A percentile compares a stretch with the other conserved stretches of the same genome.
Evolutionary conservation across 2,113 vertebrate genomes (phyloP).

Genomic region (Theropithecus gelada): DNA sequence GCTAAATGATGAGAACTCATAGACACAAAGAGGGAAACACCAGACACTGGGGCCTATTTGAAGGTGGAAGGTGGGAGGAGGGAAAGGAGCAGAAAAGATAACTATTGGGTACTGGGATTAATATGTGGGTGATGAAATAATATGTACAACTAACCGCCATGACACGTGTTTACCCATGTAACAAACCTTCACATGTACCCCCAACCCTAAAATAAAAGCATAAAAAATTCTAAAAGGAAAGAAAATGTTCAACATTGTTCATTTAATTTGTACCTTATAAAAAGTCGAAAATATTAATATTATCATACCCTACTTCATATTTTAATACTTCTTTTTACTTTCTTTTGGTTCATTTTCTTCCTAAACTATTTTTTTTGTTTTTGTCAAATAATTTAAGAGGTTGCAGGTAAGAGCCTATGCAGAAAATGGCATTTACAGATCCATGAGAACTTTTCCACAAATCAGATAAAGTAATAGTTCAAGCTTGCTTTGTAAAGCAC

Average conservation of each 20-base stretch:
- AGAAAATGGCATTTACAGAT: background rate
- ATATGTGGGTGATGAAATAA: too few species aligned
- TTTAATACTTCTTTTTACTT: background rate
- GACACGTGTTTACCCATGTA: too few species aligned
- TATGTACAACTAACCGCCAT: too few species aligned
- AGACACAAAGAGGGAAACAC: too few species aligned
- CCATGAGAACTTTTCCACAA: background rate
- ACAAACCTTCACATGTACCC: too few species aligned
- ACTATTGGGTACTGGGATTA: too few species aligned
- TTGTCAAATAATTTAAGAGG: background rate
- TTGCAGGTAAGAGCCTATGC: background rate
- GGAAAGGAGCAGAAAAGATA: too few species aligned
- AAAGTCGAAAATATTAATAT: background rate
- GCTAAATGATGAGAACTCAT: too few species aligned
- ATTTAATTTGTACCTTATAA: background rate
- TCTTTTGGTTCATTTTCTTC: background rate
- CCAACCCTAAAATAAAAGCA: too few species aligned
- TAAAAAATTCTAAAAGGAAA: too few species aligned
- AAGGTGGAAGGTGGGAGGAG: too few species aligned
- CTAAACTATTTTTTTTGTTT: background rate
- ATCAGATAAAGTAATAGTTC: background rate
- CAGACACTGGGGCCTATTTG: too few species aligned
- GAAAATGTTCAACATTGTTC: background rate
- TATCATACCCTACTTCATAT: background rate
- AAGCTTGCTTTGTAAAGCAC: background rate